Conservation (phyloP, 2,797 vertebrate genomes). For the Gila robusta region DNA sequence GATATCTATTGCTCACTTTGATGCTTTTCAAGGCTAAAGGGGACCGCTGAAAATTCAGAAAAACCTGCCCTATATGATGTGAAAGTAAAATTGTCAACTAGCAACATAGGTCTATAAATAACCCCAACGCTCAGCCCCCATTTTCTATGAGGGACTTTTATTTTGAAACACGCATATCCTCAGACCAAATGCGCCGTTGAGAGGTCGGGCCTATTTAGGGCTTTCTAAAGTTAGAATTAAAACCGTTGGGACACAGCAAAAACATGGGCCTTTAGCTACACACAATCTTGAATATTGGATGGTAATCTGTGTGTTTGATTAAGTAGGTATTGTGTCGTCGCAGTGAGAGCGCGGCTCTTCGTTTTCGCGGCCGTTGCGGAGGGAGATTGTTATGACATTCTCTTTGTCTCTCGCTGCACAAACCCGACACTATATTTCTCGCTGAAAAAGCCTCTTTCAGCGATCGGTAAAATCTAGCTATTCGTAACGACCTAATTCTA, state of each 20-base stretch:
- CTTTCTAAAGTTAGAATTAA: slow-evolving; percentile 43
- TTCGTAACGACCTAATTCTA: background rate
- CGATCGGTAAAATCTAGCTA: background rate
- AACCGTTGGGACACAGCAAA: slow-evolving; percentile 8
- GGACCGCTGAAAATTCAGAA: background rate
- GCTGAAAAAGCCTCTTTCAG: slow-evolving; percentile 10
- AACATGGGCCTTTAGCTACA: slow-evolving; percentile 32
- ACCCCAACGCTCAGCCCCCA: slow-evolving; percentile 3
- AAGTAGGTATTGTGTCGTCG: background rate
- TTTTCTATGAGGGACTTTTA: slow-evolving; percentile 50
- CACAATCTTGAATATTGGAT: background rate
- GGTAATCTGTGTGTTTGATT: background rate
- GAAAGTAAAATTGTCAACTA: slow-evolving; percentile 4
- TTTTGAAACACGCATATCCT: slow-evolving; percentile 47
- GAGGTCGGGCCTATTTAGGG: slow-evolving; percentile 37
- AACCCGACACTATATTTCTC: background rate
- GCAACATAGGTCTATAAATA: slow-evolving; percentile 26
- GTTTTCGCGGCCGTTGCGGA: slow-evolving; percentile 33
- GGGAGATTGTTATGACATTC: slow-evolving; percentile 47
- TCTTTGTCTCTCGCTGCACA: slow-evolving; percentile 59
- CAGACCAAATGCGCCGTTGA: slow-evolving; percentile 13
- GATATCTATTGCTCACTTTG: background rate
- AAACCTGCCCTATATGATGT: background rate
- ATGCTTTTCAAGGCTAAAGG: background rate
- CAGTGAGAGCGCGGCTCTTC: background rate